phyloP scores from a whole-genome alignment of 2,113 vertebrate species.

The Regulus satrapa region DNA sequence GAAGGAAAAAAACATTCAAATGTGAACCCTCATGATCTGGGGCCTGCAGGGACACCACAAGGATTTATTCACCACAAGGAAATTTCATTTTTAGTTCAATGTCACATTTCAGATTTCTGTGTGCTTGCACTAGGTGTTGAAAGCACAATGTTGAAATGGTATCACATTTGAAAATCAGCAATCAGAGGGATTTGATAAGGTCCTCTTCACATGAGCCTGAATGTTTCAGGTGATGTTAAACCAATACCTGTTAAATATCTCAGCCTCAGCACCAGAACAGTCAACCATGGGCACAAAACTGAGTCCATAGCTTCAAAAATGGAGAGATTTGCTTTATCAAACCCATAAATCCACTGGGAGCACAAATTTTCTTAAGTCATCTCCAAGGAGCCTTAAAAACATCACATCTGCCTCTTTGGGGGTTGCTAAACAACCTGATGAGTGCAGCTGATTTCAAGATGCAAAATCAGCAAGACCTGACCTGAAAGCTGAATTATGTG shows the following conservation, averaged over 20 bases:
- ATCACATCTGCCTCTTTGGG: fast-evolving
- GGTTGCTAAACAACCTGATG: background rate
- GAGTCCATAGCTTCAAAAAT: background rate
- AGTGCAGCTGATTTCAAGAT: background rate
- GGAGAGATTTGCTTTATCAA: background rate
- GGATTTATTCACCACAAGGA: background rate
- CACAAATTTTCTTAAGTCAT: background rate
- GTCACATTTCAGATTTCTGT: background rate
- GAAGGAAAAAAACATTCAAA: background rate
- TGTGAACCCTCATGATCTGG: background rate
- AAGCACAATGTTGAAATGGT: background rate
- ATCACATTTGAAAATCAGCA: background rate
- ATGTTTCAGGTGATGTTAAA: background rate
- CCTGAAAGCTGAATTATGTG: background rate
- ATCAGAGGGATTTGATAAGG: background rate
- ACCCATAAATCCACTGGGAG: background rate
- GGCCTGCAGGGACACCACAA: background rate
- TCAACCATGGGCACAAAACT: background rate
- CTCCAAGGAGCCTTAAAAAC: background rate
- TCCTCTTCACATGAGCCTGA: background rate
- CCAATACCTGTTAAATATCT: background rate
- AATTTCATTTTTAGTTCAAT: background rate
- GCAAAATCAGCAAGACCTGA: background rate
- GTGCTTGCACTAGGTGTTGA: background rate
- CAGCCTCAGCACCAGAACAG: background rate